Evolutionary conservation across 2,113 vertebrate species (phyloP).

Genomic region (Azemiops feae): DNA sequence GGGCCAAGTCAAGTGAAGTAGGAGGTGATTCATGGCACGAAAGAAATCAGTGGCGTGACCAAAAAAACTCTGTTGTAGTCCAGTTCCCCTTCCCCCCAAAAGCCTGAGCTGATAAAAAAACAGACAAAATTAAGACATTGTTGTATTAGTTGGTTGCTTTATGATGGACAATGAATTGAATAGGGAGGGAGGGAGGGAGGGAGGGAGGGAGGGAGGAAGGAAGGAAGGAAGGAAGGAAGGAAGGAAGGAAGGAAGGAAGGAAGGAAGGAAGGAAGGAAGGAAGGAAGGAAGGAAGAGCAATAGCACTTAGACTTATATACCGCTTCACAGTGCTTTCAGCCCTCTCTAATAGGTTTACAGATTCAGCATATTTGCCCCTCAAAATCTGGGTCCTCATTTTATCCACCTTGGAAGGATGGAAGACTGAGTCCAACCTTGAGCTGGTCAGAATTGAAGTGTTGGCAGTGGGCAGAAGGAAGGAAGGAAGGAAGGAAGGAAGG

Average conservation of each 20-base stretch:
- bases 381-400: too few relatives aligned
- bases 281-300: fast-evolving
- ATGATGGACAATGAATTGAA: background rate
- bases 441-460: too few relatives aligned
- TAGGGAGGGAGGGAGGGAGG: background rate
- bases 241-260: background rate
- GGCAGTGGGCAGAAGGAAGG: too few relatives aligned
- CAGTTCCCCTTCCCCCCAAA: background rate
- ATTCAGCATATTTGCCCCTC: too few relatives aligned
- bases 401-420: too few relatives aligned
- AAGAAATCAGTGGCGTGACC: background rate
- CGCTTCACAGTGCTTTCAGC: too few relatives aligned
- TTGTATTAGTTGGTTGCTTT: background rate
- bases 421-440: too few relatives aligned
- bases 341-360: too few relatives aligned
- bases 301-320: too few relatives aligned
- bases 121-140: background rate
- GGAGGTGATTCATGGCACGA: background rate
- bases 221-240: background rate
- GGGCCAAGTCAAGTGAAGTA: background rate
- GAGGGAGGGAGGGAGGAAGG: too few relatives aligned
- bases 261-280: background rate
- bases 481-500: too few relatives aligned
- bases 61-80: background rate
- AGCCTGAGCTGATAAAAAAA: background rate